Conservation (phyloP, 1,140 invertebrate genomes). For the Drosophila repleta region DNA sequence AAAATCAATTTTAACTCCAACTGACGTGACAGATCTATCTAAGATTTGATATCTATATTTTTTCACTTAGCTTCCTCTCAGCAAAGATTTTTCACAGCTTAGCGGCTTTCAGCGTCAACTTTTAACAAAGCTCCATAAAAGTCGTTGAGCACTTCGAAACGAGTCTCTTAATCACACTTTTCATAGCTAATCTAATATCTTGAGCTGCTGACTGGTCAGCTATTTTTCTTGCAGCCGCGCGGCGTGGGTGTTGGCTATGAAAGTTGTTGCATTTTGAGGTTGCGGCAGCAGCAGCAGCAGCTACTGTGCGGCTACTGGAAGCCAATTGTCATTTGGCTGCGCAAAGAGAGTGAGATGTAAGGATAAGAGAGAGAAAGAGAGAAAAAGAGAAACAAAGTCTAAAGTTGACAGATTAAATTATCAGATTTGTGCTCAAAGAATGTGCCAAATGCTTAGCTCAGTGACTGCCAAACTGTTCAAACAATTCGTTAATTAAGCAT, state of each 20-base stretch:
- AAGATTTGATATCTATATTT: too few relatives aligned
- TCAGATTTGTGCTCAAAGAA: constrained; percentile 23
- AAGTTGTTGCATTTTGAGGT: constrained; percentile 12
- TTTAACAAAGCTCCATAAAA: not conserved
- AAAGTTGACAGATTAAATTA: constrained; percentile 20
- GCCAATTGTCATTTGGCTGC: constrained; percentile 31
- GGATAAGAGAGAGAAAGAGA: constrained; percentile 14
- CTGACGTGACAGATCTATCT: too few relatives aligned
- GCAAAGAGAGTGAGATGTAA: constrained; percentile 29
- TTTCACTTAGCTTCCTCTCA: too few relatives aligned
- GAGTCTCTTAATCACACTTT: constrained; percentile 26
- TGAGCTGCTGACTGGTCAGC: constrained; percentile 33
- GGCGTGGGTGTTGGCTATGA: constrained; percentile 50
- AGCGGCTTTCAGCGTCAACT: not conserved
- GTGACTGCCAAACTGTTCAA: constrained; percentile 42
- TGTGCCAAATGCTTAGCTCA: constrained; percentile 3
- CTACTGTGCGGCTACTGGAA: constrained; percentile 19
- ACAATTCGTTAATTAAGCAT: constrained; percentile 38
- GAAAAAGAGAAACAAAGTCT: constrained; percentile 11
- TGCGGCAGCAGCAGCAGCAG: constrained; percentile 8
- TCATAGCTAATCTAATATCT: constrained; percentile 35
- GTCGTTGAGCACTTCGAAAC: constrained; percentile 10
- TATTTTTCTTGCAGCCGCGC: constrained; percentile 5
- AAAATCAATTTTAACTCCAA: too few relatives aligned
- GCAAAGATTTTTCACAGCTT: not conserved